Conservation (phyloP, 1,140 invertebrate species). For the Drosophila lowei region DNA sequence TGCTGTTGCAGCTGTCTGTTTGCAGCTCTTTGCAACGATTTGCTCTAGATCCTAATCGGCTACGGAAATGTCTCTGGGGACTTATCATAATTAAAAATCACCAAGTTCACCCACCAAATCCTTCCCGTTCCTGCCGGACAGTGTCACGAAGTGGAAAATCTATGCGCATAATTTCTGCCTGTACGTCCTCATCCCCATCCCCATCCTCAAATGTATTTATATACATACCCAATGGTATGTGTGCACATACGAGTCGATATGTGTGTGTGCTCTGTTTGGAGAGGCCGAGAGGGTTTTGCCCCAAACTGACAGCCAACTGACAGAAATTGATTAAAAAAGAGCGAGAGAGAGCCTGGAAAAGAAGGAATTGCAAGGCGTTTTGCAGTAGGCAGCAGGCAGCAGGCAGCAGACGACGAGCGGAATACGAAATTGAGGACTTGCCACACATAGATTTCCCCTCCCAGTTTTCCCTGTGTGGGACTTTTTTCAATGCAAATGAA, state of each 20-base stretch:
- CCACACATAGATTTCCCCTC: constrained; percentile 53
- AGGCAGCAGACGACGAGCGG: constrained; percentile 58
- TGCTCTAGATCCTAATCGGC: constrained; percentile 71
- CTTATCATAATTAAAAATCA: constrained; percentile 80
- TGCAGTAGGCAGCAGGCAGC: constrained; percentile 56
- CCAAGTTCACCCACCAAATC: constrained; percentile 58
- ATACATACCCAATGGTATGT: background rate
- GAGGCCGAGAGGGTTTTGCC: constrained; percentile 41
- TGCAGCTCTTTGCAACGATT: constrained; percentile 50
- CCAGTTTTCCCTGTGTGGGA: constrained; percentile 40
- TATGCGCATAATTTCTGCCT: constrained; percentile 46
- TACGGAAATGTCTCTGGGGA: constrained; percentile 62
- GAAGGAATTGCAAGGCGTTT: constrained; percentile 45
- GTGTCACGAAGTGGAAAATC: constrained; percentile 51
- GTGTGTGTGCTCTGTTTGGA: background rate
- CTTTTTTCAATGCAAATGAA: constrained; percentile 56
- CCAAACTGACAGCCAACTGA: constrained; percentile 72
- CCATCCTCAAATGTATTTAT: background rate
- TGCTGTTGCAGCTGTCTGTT: constrained; percentile 11
- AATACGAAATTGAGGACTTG: constrained; percentile 60
- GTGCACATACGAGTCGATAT: background rate
- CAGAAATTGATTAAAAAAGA: constrained; percentile 76
- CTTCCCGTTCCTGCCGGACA: constrained; percentile 37
- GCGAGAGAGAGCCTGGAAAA: constrained; percentile 7
- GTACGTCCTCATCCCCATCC: too few relatives aligned